Evolutionary conservation across 1,140 invertebrate genomes (phyloP), one percentile per base, ranked within the genome.

Genomic region (Stenopsyche tienmushanensis): DNA sequence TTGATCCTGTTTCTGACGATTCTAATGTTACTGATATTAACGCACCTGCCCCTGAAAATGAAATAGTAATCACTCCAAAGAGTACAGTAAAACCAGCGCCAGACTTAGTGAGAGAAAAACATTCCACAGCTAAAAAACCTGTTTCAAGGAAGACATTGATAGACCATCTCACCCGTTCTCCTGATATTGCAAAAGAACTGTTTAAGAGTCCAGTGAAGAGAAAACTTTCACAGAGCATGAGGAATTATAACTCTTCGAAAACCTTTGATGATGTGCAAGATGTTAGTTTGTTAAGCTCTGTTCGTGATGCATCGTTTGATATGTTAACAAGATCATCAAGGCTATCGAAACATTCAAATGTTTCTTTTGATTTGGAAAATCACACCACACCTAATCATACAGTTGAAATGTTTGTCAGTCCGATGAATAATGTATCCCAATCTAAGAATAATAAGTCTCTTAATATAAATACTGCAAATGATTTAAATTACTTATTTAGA

Each of bases 151-250:
- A 77, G 0, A 73, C 74, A 2, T 74, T 81, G 3, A 81, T 81
- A 3, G 80, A 81, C 62, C 69, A 78, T 21, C 64, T 80, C 2
- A 73, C 78, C 55, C 74, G 77, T 18, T 78, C 76, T 0, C 64
- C 64, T 13, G 78, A 77, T 54, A 72, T 81, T n/a, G 76, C 77
- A 3, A 79, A 80, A 60, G 74, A 79, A 55, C 59, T 80, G 20
- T 80, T 81, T 65, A 77, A 74, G 57, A 80, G 78, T 70, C 80
- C 79, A 0, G 78, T 81, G 0, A 81, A 80, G 53, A 72, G 80
- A 44, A 79, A 80, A 53, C 55, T 81, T 3, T 80, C 80, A 0
- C 76, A 75, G 42, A 81, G 80, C 49, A 79, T 81, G 74, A 74
- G 71, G 21, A 39, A 63, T 18, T 69, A 65, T 29, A 62, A 62